Conservation (phyloP, 2,113 vertebrate species). For the Cinclus mexicanus region DNA sequence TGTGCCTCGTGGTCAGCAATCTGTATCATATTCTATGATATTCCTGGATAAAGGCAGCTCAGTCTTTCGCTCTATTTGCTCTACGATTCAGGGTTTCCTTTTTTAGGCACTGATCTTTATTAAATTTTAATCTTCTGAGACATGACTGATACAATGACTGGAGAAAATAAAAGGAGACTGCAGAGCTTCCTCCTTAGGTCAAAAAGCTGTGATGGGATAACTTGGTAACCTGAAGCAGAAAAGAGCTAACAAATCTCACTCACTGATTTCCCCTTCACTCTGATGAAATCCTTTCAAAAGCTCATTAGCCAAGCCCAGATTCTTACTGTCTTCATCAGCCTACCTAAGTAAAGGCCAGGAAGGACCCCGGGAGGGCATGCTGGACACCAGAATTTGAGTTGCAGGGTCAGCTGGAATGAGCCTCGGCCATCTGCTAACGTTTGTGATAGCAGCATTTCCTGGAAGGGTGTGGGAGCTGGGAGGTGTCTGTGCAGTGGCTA, state of each 20-base stretch:
- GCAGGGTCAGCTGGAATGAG: neutral
- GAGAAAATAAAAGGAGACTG: constrained; percentile 16
- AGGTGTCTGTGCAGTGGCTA: neutral
- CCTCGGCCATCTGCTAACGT: neutral
- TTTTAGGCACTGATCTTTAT: constrained; percentile 24
- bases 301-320: neutral
- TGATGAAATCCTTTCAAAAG: neutral
- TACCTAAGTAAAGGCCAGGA: neutral
- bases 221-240: neutral
- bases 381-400: neutral
- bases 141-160: constrained; percentile 7
- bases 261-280: neutral
- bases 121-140: constrained; percentile 34
- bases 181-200: neutral
- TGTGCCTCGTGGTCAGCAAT: neutral
- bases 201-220: neutral
- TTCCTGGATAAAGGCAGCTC: neutral
- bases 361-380: neutral
- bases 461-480: neutral
- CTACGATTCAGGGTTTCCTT: constrained; percentile 25
- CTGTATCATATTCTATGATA: neutral
- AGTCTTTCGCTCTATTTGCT: neutral
- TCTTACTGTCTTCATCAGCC: neutral
- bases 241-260: neutral
- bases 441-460: neutral